Evolutionary conservation across 2,113 vertebrate genomes (phyloP).

Genomic region (Gobius niger): DNA sequence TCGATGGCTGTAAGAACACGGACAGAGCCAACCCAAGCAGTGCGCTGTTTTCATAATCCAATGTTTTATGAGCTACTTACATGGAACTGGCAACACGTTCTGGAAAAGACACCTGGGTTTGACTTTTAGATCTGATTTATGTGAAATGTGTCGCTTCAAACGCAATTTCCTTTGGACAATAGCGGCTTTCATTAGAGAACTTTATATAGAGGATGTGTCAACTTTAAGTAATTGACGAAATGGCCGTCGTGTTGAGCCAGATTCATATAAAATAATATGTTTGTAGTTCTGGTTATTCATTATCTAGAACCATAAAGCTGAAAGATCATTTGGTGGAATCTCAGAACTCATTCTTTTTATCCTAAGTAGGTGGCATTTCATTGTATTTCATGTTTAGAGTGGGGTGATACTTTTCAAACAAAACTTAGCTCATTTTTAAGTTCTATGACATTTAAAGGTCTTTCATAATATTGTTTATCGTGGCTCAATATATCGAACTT

Average conservation of each 20-base stretch:
- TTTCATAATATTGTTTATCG: no score
- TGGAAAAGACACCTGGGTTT: conserved; percentile 46
- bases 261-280: neutral
- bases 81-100: conserved; percentile 22
- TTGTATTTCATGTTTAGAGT: no score
- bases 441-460: no score
- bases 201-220: conserved; percentile 1
- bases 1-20: conserved; percentile 24
- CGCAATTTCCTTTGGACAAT: conserved; percentile 45
- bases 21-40: conserved; percentile 47
- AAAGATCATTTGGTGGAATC: no score
- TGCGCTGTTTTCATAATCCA: conserved; percentile 39
- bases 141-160: conserved; percentile 49
- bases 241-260: neutral
- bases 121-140: conserved; percentile 57
- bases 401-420: no score
- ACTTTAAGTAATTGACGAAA: neutral
- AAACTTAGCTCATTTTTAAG: no score
- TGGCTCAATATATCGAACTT: no score
- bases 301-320: no score
- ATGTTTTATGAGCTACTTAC: conserved; percentile 34
- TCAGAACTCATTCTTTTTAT: no score
- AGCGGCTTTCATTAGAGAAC: conserved; percentile 15
- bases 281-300: neutral
- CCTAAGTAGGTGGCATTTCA: no score